A percentile compares a stretch with the other conserved stretches of the same genome.
These are phyloP conservation scores for Echinops telfairi DNA, from an alignment of 2,113 vertebrate species.

Conservation along the genomic window DNA sequence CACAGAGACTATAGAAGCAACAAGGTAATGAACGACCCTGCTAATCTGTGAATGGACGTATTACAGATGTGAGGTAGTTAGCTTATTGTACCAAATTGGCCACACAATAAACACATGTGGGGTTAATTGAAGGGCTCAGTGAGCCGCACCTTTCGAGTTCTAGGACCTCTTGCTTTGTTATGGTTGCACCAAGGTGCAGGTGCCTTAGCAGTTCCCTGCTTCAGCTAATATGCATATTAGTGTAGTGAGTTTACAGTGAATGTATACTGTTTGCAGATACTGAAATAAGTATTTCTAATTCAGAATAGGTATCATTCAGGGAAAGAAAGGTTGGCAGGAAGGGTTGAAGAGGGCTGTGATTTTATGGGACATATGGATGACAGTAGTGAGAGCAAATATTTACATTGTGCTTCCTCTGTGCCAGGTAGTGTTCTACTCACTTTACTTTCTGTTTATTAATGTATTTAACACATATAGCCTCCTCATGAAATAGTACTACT, in stretches of 20 bases:
- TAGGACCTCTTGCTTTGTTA: no score
- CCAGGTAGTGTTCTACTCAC: neutral
- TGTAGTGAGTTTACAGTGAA: neutral
- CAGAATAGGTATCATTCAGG: neutral
- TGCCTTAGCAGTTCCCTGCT: no score
- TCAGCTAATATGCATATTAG: neutral
- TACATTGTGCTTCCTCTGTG: rapidly evolving
- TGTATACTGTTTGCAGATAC: neutral
- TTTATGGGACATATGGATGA: neutral
- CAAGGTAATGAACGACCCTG: neutral
- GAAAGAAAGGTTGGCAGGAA: neutral
- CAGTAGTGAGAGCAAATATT: neutral
- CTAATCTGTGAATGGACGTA: neutral
- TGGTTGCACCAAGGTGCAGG: no score
- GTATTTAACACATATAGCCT: neutral
- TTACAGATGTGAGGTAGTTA: no score
- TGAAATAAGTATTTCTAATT: neutral
- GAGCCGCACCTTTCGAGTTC: no score
- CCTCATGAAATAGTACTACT: no score
- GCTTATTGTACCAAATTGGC: no score
- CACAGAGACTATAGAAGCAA: neutral
- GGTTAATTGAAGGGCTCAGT: no score
- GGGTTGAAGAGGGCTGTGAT: no score
- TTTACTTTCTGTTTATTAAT: neutral
- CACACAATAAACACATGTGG: no score